A percentile compares a stretch with the other conserved stretches of the same genome.
Conservation (phyloP, 2,113 vertebrate genomes). For the Phaethon lepturus region DNA sequence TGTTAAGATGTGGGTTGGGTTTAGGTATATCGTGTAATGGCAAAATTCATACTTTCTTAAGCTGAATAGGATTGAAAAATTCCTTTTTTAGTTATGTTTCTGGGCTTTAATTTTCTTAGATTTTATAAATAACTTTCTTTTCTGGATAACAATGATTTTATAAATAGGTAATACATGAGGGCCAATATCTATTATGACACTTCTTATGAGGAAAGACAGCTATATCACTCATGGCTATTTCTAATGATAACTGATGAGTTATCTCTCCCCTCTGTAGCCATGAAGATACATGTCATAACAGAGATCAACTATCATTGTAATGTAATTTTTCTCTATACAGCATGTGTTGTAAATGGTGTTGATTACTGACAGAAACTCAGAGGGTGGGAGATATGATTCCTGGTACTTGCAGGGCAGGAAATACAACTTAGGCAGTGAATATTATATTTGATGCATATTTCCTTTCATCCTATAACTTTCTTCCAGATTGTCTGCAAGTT, state of each 20-base stretch:
- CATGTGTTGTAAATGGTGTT: conserved; percentile 52
- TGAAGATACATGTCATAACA: conserved; percentile 74
- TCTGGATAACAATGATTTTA: conserved; percentile 1
- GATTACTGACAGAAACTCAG: conserved; percentile 59
- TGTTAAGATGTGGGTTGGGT: neutral
- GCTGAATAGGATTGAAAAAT: neutral
- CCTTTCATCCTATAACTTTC: neutral
- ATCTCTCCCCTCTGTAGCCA: conserved; percentile 24
- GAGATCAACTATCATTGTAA: conserved; percentile 63
- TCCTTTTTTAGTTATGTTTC: neutral
- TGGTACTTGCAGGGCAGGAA: neutral
- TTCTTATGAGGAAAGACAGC: conserved; percentile 41
- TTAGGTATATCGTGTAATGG: neutral
- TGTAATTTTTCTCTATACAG: conserved; percentile 48
- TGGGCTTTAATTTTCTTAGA: neutral
- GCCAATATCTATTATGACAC: conserved; percentile 65
- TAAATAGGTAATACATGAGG: neutral
- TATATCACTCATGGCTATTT: conserved; percentile 51
- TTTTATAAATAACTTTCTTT: neutral
- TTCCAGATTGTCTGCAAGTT: neutral
- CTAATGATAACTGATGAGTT: conserved; percentile 48
- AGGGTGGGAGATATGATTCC: conserved; percentile 4
- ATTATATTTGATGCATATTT: neutral
- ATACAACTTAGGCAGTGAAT: neutral
- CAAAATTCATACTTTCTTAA: neutral